These are phyloP conservation scores for Calliphora vicina DNA, from an alignment of 1,140 invertebrate genomes.

Conservation along the genomic window DNA sequence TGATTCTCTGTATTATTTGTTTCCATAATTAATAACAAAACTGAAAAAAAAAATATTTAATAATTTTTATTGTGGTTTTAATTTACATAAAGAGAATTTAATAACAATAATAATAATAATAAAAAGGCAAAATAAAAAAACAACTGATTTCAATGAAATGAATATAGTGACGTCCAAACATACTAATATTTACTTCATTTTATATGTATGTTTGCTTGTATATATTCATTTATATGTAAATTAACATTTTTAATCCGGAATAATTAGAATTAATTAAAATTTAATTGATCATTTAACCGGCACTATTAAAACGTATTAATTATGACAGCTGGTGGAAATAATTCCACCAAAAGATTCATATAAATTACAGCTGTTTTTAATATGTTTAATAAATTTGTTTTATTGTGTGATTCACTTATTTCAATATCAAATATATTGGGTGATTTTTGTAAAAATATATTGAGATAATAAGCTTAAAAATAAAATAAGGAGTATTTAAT, in stretches of 20 bases:
- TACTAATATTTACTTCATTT: too few relatives aligned
- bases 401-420: too few relatives aligned
- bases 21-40: background rate
- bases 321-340: background rate
- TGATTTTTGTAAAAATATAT: too few relatives aligned
- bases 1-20: background rate
- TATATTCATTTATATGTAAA: background rate
- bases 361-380: too few relatives aligned
- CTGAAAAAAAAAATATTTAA: background rate
- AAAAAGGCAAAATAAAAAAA: background rate
- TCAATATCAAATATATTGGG: too few relatives aligned
- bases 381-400: too few relatives aligned
- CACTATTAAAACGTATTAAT: background rate
- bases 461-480: too few relatives aligned
- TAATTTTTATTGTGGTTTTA: background rate
- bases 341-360: too few relatives aligned
- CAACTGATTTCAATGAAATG: background rate
- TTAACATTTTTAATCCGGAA: background rate
- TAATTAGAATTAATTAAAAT: constrained; percentile 7
- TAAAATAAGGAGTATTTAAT: too few relatives aligned
- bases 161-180: background rate
- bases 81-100: background rate
- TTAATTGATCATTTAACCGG: constrained; percentile 4
- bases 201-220: too few relatives aligned
- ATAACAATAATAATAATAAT: background rate